These are phyloP conservation scores for Erethizon dorsatum DNA, from an alignment of 2,797 vertebrate genomes.

Conservation along the genomic window DNA sequence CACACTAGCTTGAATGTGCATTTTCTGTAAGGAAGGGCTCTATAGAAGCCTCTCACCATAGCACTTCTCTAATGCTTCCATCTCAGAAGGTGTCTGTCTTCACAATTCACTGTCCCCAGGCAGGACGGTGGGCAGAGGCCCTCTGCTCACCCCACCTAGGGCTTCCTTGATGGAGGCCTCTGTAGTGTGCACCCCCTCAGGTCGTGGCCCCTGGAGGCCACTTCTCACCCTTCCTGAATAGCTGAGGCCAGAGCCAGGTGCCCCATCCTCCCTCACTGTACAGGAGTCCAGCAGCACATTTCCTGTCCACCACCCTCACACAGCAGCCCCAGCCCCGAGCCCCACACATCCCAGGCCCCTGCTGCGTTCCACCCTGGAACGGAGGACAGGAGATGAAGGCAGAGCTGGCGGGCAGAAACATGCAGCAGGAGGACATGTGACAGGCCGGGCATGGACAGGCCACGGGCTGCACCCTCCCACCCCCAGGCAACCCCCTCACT, in stretches of 20 bases:
- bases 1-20: too few relatives aligned
- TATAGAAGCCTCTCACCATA: neutral
- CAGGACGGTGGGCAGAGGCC: neutral
- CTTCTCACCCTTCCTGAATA: neutral
- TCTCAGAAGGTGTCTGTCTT: neutral
- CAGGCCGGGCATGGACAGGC: neutral
- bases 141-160: neutral
- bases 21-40: neutral
- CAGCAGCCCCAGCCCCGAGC: neutral
- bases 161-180: neutral
- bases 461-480: neutral
- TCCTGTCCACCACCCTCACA: neutral
- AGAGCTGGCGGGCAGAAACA: neutral
- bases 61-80: neutral
- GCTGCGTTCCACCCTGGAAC: too few relatives aligned
- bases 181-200: neutral
- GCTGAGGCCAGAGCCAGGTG: neutral
- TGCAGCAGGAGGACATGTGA: neutral
- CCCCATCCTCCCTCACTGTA: neutral
- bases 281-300: neutral
- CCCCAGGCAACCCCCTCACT: neutral
- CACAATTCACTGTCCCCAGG: neutral
- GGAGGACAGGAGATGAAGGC: neutral
- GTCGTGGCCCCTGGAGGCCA: neutral
- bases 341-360: neutral